A percentile compares a stretch with the other conserved stretches of the same genome.
Conservation (phyloP, 2,888 invertebrate species). For the Melieria crassipennis region DNA sequence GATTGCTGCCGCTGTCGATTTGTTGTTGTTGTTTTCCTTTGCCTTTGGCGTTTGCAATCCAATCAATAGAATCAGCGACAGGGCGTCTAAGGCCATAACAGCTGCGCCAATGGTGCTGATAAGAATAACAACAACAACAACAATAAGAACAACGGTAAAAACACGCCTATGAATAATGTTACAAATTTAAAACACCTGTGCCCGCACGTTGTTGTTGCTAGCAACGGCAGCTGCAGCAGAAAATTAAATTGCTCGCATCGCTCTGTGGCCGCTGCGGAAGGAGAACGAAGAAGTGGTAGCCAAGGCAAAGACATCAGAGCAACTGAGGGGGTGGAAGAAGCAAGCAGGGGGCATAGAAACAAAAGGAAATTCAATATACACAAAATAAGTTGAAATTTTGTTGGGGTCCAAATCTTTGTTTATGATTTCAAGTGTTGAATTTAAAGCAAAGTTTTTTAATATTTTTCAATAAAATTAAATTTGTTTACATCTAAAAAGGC, state of each 20-base stretch:
- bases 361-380: too few relatives aligned
- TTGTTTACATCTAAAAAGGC: too few relatives aligned
- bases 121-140: constrained; percentile 4
- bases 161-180: constrained; percentile 28
- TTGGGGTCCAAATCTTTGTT: too few relatives aligned
- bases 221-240: constrained; percentile 35
- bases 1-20: background rate
- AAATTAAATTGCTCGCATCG: constrained; percentile 46
- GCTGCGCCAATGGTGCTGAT: background rate
- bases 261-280: too few relatives aligned
- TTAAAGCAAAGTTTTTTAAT: too few relatives aligned
- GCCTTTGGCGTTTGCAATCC: constrained; percentile 12
- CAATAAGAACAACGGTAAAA: constrained; percentile 2
- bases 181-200: constrained; percentile 31
- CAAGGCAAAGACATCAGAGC: too few relatives aligned
- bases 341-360: too few relatives aligned
- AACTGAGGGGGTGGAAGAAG: too few relatives aligned
- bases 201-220: constrained; percentile 16
- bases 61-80: constrained; percentile 23
- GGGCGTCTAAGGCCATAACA: background rate
- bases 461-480: too few relatives aligned
- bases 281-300: too few relatives aligned
- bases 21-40: background rate
- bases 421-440: too few relatives aligned
- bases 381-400: too few relatives aligned